Conservation (phyloP, 2,113 vertebrate genomes). For the Chloropsis cyanopogon region DNA sequence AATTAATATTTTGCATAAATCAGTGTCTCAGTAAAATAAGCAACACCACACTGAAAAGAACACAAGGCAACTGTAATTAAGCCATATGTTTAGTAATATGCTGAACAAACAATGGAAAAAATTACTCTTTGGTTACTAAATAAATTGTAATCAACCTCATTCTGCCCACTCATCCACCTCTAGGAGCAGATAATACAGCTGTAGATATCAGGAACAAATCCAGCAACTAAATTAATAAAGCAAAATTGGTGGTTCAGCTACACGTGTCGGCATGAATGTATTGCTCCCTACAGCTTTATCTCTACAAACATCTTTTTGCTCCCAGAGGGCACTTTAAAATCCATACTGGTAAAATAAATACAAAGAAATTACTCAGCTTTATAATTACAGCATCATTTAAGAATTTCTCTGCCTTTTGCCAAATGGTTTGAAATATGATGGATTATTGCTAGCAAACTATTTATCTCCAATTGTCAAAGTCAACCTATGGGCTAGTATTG, state of each 20-base stretch:
- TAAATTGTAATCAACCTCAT: constrained; percentile 57
- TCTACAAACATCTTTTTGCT: constrained; percentile 19
- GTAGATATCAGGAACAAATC: constrained; percentile 45
- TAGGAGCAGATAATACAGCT: constrained; percentile 24
- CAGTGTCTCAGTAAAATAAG: constrained; percentile 44
- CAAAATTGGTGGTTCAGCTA: constrained; percentile 42
- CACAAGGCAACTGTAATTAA: constrained; percentile 55
- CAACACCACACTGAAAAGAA: constrained; percentile 22
- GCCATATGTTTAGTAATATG: constrained; percentile 45
- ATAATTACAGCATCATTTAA: constrained; percentile 15
- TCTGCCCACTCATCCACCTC: constrained; percentile 33
- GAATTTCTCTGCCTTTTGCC: background rate
- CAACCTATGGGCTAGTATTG: background rate
- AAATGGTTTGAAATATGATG: background rate
- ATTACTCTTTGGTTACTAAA: constrained; percentile 48
- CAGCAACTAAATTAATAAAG: constrained; percentile 57
- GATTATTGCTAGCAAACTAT: background rate
- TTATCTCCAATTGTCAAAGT: background rate
- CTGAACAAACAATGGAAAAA: constrained; percentile 60
- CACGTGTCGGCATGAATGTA: background rate
- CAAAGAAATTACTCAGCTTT: constrained; percentile 15
- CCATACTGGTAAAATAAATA: constrained; percentile 19
- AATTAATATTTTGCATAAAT: constrained; percentile 65
- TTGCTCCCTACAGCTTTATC: constrained; percentile 26
- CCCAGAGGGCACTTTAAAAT: constrained; percentile 13